Evolutionary conservation across 2,797 vertebrate genomes (phyloP).

Genomic region (Numenius phaeopus): DNA sequence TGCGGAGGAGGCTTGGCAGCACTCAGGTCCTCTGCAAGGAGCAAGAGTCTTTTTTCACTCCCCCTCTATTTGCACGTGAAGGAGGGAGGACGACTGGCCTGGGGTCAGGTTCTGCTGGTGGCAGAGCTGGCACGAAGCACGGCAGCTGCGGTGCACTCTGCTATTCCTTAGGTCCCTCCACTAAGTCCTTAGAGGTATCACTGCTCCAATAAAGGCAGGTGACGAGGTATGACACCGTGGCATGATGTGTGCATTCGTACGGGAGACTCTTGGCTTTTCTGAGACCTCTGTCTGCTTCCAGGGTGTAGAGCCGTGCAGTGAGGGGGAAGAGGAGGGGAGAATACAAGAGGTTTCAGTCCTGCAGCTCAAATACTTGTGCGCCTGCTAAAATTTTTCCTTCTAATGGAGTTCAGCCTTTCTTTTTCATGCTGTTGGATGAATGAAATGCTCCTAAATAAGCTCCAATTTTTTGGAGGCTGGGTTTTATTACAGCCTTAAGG

Average conservation of each 20-base stretch:
- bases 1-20: neutral
- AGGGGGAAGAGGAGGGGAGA: neutral
- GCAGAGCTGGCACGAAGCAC: neutral
- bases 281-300: neutral
- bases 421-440: neutral
- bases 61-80: rapidly evolving
- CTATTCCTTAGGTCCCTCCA: neutral
- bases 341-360: neutral
- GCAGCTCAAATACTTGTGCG: neutral
- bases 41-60: too few relatives aligned
- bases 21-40: neutral
- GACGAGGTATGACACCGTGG: rapidly evolving
- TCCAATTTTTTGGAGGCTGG: neutral
- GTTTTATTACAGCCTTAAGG: neutral
- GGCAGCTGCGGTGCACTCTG: rapidly evolving
- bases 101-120: neutral
- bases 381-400: neutral
- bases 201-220: neutral
- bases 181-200: neutral
- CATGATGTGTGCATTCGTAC: neutral
- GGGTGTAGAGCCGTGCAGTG: neutral
- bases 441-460: slow-evolving; percentile 6
- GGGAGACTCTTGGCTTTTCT: neutral
- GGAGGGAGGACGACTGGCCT: neutral
- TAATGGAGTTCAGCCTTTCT: neutral